These are phyloP conservation scores for Clarias macrocephalus DNA, from an alignment of 2,113 vertebrate genomes.

Conservation along the genomic window DNA sequence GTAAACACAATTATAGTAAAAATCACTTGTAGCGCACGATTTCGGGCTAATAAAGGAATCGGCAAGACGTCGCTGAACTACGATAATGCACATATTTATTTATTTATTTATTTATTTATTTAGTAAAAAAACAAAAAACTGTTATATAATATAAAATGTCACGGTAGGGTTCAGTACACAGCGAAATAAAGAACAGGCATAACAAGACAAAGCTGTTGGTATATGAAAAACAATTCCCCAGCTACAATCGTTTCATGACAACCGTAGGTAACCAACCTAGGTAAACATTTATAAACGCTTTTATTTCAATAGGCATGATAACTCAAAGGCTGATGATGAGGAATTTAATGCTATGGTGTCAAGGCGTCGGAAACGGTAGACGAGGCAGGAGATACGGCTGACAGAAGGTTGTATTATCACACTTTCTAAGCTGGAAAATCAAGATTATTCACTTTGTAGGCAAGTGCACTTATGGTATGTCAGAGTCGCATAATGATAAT, in stretches of 20 bases:
- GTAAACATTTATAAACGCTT: neutral
- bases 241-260: neutral
- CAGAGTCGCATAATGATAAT: neutral
- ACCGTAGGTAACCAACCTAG: neutral
- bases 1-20: neutral
- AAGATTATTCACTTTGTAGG: neutral
- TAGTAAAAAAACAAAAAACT: too few species aligned
- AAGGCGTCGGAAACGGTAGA: neutral
- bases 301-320: neutral
- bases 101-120: neutral
- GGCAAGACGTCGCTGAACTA: neutral
- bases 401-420: slow-evolving; percentile 3
- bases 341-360: neutral
- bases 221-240: neutral
- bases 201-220: neutral
- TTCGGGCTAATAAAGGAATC: neutral
- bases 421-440: neutral
- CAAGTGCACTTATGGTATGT: neutral
- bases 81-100: too few species aligned
- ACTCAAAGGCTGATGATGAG: neutral
- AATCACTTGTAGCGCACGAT: neutral
- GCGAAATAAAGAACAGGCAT: neutral
- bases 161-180: neutral
- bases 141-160: neutral
- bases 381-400: slow-evolving; percentile 1